Evolutionary conservation across 2,113 vertebrate genomes (phyloP), one percentile per base, ranked within the genome.

Genomic region (Nyctereutes procyonoides): DNA sequence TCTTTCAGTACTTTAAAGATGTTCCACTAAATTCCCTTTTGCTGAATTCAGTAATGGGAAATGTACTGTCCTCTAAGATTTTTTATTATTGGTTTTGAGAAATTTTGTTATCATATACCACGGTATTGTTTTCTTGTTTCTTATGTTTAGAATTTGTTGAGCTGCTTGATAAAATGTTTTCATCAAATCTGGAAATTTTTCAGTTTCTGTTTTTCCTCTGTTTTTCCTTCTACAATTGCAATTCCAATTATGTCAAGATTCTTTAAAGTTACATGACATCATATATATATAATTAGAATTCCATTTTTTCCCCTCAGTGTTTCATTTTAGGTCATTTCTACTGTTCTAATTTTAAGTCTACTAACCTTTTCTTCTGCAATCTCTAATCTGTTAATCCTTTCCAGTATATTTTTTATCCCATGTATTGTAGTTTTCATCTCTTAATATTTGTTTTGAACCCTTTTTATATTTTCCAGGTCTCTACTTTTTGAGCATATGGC

Each of bases 151-250:
- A 6, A 35, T 93, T 77, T 91, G n/a, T 26, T 79, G 55, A 43
- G 35, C 55, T 86, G 43, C 51, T 48, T 76, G 53, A 87, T 48
- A 20, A 67, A 58, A 53, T 79, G 48, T 63, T 90, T 90, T 62
- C 43, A 69, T 62, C 65, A 82, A 88, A 62, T 96, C 30, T 84
- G n/a, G 30, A 81, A 81, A 92, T 20, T 55, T 30, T 92, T 63
- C 63, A 87, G 28, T 86, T 58, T 19, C 30, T 51, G 1, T 35
- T 84, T 38, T 60, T 81, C 22, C 55, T 89, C 19, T 88, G 15
- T 35, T 77, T 89, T 58, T 13, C 63, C 58, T 77, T 79, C 38
- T 77, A n/a, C 35, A 28, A 88, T 35, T 90, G 38, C 30, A 82
- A 14, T 71, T 65, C 16, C 88, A 80, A 28, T 79, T 79, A 63